phyloP scores from a whole-genome alignment of 2,888 invertebrate genomes.

The Drosophila ochracea region DNA sequence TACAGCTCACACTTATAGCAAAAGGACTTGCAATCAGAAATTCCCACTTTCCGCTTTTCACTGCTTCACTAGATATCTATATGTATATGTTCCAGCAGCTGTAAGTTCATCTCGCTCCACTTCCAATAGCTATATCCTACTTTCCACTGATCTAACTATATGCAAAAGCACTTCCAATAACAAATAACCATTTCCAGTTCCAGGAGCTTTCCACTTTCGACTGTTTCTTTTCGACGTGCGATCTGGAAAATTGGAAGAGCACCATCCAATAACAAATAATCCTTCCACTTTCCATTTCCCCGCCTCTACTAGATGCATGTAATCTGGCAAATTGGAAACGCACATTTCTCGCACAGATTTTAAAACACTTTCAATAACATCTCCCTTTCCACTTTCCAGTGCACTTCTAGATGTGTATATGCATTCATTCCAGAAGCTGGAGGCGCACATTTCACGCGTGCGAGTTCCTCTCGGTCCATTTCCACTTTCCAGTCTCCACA shows the following conservation, averaged over 20 bases:
- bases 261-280: conserved; percentile 23
- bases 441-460: not conserved
- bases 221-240: not conserved
- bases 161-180: not conserved
- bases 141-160: not conserved
- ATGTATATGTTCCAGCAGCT: not conserved
- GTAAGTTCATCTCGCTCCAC: not conserved
- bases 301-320: not conserved
- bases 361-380: conserved; percentile 19
- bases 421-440: too few species aligned
- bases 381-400: conserved; percentile 26
- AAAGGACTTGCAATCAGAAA: not conserved
- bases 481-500: not conserved
- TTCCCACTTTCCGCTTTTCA: not conserved
- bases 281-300: conserved; percentile 24
- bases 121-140: not conserved
- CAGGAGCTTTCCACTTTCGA: not conserved
- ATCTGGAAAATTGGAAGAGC: not conserved
- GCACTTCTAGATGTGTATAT: not conserved
- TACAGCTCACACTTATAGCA: not conserved
- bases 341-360: not conserved
- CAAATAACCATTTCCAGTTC: not conserved
- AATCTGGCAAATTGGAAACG: not conserved
- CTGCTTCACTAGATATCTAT: not conserved
- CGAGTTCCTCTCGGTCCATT: not conserved